These are phyloP conservation scores for Scomber scombrus DNA, from an alignment of 2,113 vertebrate genomes.

Conservation along the genomic window DNA sequence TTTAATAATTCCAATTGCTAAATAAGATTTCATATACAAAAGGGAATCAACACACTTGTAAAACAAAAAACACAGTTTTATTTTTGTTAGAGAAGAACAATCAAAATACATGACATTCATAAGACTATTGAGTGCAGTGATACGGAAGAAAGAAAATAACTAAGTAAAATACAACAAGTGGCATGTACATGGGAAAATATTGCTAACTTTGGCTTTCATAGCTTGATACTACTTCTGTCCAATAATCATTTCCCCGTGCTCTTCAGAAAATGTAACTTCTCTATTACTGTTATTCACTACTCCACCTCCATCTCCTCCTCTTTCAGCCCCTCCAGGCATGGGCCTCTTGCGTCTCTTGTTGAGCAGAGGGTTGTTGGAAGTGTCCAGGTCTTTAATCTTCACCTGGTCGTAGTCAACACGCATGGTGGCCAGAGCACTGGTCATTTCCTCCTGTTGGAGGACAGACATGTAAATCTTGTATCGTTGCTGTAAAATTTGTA, in stretches of 20 bases:
- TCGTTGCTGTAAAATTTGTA: not conserved
- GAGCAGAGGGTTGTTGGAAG: conserved; percentile 95
- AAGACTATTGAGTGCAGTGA: conserved; percentile 25
- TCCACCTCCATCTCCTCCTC: conserved; percentile 50
- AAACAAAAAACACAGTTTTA: conserved; percentile 42
- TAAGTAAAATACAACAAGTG: conserved; percentile 38
- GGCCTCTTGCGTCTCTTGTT: conserved; percentile 96
- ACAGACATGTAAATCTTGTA: not conserved
- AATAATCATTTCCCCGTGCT: conserved; percentile 31
- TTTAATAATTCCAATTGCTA: not conserved
- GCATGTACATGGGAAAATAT: conserved; percentile 29
- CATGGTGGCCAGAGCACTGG: conserved; percentile 78
- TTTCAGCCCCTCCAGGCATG: conserved; percentile 56
- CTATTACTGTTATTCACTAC: conserved; percentile 38
- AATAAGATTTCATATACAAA: conserved; percentile 7
- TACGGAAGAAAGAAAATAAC: conserved; percentile 19
- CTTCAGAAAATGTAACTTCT: conserved; percentile 49
- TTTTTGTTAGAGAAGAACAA: not conserved
- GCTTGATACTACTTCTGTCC: conserved; percentile 26
- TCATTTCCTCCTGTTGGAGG: conserved; percentile 77
- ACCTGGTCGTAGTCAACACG: conserved; percentile 98
- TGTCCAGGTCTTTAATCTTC: conserved; percentile 97
- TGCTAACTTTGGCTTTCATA: conserved; percentile 29
- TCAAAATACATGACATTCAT: conserved; percentile 43
- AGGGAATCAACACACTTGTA: conserved; percentile 9